Base-by-base conservation (phyloP, 2,888 invertebrate genomes). In the Acronicta leporina region DNA sequence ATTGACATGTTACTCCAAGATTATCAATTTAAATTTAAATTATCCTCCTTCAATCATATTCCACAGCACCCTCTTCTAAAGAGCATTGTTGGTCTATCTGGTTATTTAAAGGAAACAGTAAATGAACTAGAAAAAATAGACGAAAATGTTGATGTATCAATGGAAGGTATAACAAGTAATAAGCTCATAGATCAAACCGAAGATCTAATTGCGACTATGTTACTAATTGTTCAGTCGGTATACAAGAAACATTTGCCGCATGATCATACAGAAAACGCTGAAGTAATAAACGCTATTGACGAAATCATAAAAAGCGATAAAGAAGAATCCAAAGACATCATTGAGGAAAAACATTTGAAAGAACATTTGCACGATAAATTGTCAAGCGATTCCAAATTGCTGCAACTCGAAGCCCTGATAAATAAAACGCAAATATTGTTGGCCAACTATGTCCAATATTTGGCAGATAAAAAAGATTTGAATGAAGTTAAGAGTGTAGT, bases 321-420 rank as follows among this genome's bases (percentile, higher is more conserved):
- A 33, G 90, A 92, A 45, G 90, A 91, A 63, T 88, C 95, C 2
- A 95, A 95, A 42, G 95, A 95, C 48, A 89, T 95, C 42, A 80
- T 95, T 11, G 92, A 95, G 83, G 95, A 96, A 16, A 95, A 96
- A 78, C 96, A 97, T 88, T 92, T 98, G 47, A 97, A 96, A 76
- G 94, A 95, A 57, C 94, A 95, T 75, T 89, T 98, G 44, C 91
- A 96, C 33, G 95, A 96, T 3, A 95, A 96, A 75, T 83, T 98
- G 9, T 87, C 92, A 0, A 86, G 84, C 15, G 97, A 97, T 85
- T 88, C 96, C 25, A 91, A 93, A 46, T 82, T 92, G 55, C 86
- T 98, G 16, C 95, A 96, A 71, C 80, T 97, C 68, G 85, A 91
- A n/a, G 77, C 80, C 20, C 79, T 95, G 1, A 88, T 92, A 35